phyloP scores from a whole-genome alignment of 2,888 invertebrate genomes.

The Plagiodera versicolora region DNA sequence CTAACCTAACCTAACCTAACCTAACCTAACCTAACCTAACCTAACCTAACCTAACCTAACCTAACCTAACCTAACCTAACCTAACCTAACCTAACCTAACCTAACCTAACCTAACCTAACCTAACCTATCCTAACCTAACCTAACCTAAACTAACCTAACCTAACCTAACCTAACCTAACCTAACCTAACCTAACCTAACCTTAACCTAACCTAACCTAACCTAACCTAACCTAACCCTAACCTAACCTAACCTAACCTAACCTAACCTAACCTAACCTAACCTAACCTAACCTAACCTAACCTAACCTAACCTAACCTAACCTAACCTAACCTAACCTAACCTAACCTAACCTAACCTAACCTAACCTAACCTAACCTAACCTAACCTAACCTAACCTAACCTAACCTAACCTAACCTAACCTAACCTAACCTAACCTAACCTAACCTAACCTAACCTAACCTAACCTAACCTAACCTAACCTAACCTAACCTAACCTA shows the following conservation, averaged over 20 bases:
- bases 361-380: background rate
- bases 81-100: background rate
- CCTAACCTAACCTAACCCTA: constrained; percentile 18
- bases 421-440: constrained; percentile 4
- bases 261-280: background rate
- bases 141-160: constrained; percentile 18
- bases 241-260: constrained; percentile 15
- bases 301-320: background rate
- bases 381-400: background rate
- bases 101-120: background rate
- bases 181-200: constrained; percentile 18
- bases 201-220: no score
- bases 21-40: background rate
- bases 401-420: constrained; percentile 6
- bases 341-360: background rate
- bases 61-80: background rate
- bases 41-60: background rate
- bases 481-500: constrained; percentile 10
- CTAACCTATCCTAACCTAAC: constrained; percentile 12
- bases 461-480: constrained; percentile 10
- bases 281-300: constrained; percentile 4
- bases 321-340: background rate
- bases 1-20: background rate
- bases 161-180: constrained; percentile 18
- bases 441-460: constrained; percentile 9